Conservation (phyloP, 2,888 invertebrate species). For the Ganaspis brasiliensis region DNA sequence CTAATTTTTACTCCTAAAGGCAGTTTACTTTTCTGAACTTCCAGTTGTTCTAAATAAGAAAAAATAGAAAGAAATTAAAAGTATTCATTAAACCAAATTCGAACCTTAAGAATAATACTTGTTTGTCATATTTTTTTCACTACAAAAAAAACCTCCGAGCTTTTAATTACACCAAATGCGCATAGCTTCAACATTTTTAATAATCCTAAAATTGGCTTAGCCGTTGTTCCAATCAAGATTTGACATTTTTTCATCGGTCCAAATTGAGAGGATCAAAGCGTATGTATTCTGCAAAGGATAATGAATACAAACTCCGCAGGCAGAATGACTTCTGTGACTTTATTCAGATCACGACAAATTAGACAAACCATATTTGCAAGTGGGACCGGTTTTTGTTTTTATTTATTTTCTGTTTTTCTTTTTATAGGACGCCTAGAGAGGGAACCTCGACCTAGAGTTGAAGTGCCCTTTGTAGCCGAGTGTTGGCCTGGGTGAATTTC, state of each 20-base stretch:
- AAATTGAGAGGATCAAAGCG: not conserved
- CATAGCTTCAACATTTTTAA: too few species aligned
- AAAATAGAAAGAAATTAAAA: too few species aligned
- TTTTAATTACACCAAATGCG: too few species aligned
- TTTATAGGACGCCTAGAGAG: not conserved
- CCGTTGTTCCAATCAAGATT: not conserved
- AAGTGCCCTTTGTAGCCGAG: conserved; percentile 28
- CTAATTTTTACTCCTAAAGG: too few species aligned
- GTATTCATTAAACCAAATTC: too few species aligned
- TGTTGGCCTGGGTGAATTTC: conserved; percentile 65
- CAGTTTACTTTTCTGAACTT: too few species aligned
- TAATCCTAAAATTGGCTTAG: not conserved
- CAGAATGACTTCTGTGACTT: not conserved
- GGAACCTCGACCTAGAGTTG: conserved; percentile 2
- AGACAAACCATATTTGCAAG: not conserved
- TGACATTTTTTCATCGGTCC: not conserved
- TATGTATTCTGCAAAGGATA: not conserved
- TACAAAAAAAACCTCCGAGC: too few species aligned
- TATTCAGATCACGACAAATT: conserved; percentile 6
- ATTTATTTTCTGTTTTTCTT: not conserved
- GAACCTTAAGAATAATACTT: too few species aligned
- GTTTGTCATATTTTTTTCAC: too few species aligned
- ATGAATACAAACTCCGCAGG: not conserved
- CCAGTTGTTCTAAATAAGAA: too few species aligned
- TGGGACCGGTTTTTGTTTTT: not conserved